These are phyloP conservation scores for Origma solitaria DNA, from an alignment of 2,113 vertebrate genomes.

Conservation along the genomic window DNA sequence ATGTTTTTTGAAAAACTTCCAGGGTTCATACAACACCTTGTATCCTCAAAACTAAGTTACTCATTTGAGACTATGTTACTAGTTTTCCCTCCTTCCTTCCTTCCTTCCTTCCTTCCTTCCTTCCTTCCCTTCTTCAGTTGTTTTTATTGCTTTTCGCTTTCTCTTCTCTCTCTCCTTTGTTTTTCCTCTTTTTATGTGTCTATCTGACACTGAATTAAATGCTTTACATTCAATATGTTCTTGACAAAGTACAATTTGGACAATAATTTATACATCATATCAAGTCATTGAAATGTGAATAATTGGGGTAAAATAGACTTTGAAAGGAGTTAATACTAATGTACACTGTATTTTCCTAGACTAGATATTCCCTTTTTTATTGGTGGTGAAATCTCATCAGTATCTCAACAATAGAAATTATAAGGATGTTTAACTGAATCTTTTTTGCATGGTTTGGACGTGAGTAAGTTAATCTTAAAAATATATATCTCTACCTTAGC, in stretches of 20 bases:
- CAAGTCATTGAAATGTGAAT: not conserved
- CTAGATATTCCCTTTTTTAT: not conserved
- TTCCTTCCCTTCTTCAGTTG: not conserved
- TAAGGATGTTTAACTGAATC: not conserved
- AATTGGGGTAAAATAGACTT: not conserved
- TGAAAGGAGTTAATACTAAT: not conserved
- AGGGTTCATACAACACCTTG: not conserved
- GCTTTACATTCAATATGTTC: not conserved
- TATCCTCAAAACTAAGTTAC: not conserved
- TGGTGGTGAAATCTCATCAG: not conserved
- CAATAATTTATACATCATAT: not conserved
- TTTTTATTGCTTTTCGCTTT: fast-evolving
- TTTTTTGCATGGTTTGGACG: not conserved
- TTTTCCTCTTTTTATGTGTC: not conserved
- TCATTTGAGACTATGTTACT: not conserved
- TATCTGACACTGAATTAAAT: not conserved
- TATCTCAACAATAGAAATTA: not conserved
- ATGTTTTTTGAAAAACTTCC: not conserved
- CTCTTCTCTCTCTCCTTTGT: not conserved
- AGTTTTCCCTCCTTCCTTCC: not conserved
- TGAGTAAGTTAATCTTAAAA: not conserved
- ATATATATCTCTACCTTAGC: not conserved
- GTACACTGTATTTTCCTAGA: not conserved
- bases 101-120: no score
- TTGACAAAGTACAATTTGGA: not conserved